phyloP scores from a whole-genome alignment of 1,140 invertebrate species.

The Papilio aristodemus region DNA sequence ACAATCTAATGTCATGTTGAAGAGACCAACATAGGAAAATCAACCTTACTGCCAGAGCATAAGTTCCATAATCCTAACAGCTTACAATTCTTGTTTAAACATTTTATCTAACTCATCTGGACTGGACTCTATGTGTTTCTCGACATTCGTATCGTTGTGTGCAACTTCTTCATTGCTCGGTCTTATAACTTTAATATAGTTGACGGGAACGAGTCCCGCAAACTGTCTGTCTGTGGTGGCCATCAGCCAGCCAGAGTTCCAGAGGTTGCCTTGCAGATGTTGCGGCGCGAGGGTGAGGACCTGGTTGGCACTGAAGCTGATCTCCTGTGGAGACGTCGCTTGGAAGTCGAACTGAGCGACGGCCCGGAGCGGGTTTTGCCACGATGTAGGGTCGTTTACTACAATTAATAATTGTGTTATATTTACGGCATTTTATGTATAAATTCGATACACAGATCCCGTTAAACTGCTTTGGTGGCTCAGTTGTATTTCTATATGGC shows the following conservation, averaged over 20 bases:
- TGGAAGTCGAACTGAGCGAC: conserved; percentile 89
- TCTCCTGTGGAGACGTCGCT: conserved; percentile 86
- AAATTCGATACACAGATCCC: too few relatives aligned
- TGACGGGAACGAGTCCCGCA: conserved; percentile 89
- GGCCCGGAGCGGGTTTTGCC: conserved; percentile 87
- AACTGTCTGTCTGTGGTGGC: conserved; percentile 85
- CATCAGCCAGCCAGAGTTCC: conserved; percentile 87
- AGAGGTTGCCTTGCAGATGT: conserved; percentile 85
- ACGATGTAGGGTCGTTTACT: conserved; percentile 84
- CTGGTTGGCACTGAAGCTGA: conserved; percentile 89
- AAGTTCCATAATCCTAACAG: neutral
- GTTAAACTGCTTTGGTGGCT: too few relatives aligned
- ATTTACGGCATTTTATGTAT: too few relatives aligned
- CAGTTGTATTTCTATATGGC: too few relatives aligned
- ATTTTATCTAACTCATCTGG: conserved; percentile 13
- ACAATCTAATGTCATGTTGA: neutral
- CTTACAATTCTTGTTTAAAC: conserved; percentile 23
- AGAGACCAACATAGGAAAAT: neutral
- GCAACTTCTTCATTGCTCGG: conserved; percentile 39
- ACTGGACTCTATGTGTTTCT: neutral
- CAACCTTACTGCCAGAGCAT: neutral
- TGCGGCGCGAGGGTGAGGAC: conserved; percentile 90
- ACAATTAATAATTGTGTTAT: conserved; percentile 41
- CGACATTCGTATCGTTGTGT: conserved; percentile 32
- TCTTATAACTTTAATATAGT: conserved; percentile 85